phyloP scores from a whole-genome alignment of 2,888 invertebrate genomes.

The Cordilura impudica region DNA sequence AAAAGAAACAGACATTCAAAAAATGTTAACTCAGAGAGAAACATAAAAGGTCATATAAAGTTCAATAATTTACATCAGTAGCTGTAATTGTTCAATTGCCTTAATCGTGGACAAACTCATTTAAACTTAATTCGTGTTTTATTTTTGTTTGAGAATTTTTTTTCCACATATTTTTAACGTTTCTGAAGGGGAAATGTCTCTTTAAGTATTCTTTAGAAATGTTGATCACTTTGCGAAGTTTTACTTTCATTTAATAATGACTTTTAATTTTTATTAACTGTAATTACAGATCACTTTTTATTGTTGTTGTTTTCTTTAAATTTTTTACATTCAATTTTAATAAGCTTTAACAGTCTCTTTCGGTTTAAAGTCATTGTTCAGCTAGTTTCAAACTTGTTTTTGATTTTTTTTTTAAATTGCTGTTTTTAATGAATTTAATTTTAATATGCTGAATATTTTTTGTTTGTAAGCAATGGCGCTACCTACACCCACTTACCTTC shows the following conservation, averaged over 20 bases:
- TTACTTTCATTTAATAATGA: slow-evolving; percentile 53
- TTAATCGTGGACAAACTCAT: no score
- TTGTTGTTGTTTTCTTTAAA: background rate
- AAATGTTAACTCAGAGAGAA: no score
- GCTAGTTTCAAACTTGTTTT: slow-evolving; percentile 28
- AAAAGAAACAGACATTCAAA: no score
- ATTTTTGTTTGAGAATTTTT: no score
- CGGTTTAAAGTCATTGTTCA: background rate
- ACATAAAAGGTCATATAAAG: no score
- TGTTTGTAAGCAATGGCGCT: slow-evolving; percentile 40
- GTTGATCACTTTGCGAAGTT: background rate
- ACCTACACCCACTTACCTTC: slow-evolving; percentile 56
- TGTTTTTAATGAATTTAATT: slow-evolving; percentile 31
- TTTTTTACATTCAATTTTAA: background rate
- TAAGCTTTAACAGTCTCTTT: slow-evolving; percentile 34
- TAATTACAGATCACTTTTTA: slow-evolving; percentile 32
- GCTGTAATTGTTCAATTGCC: no score
- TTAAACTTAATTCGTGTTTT: no score
- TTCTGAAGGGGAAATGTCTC: background rate
- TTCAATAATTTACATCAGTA: no score
- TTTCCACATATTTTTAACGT: no score
- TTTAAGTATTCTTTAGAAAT: background rate
- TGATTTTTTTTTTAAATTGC: background rate
- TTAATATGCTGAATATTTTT: background rate
- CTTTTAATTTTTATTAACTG: slow-evolving; percentile 33